phyloP scores from a whole-genome alignment of 2,113 vertebrate genomes.

The Meriones unguiculatus region DNA sequence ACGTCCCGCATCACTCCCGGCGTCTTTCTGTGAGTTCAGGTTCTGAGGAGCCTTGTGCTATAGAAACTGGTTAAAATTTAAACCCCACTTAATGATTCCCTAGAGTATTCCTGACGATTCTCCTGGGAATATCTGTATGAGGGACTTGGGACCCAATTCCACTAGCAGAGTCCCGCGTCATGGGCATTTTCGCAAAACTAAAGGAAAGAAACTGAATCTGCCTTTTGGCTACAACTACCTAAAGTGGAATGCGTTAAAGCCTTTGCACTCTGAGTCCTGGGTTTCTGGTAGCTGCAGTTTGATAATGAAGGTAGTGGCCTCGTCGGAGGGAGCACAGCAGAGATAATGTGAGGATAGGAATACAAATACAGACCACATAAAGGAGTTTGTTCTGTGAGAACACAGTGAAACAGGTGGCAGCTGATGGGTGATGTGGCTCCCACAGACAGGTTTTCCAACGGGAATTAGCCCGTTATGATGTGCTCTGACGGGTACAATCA shows the following conservation, averaged over 20 bases:
- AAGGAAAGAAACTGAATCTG: background rate
- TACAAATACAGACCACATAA: background rate
- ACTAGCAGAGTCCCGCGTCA: too few species aligned
- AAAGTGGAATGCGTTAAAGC: background rate
- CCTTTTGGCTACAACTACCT: background rate
- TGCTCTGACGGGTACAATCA: background rate
- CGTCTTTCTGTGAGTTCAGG: background rate
- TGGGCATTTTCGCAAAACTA: background rate
- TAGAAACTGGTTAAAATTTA: background rate
- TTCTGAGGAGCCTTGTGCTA: background rate
- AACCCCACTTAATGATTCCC: background rate
- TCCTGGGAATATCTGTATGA: background rate
- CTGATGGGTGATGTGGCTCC: background rate
- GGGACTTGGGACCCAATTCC: background rate
- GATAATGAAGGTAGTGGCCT: background rate
- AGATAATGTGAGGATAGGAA: background rate
- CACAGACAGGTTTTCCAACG: background rate
- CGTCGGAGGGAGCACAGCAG: background rate
- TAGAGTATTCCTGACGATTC: background rate
- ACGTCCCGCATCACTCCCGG: too few species aligned
- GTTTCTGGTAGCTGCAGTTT: background rate
- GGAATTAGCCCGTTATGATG: background rate
- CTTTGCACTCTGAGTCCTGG: background rate
- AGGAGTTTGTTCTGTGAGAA: background rate
- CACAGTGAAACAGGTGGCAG: background rate